Evolutionary conservation across 2,113 vertebrate species (phyloP).

Genomic region (Romanogobio albipinnatus): DNA sequence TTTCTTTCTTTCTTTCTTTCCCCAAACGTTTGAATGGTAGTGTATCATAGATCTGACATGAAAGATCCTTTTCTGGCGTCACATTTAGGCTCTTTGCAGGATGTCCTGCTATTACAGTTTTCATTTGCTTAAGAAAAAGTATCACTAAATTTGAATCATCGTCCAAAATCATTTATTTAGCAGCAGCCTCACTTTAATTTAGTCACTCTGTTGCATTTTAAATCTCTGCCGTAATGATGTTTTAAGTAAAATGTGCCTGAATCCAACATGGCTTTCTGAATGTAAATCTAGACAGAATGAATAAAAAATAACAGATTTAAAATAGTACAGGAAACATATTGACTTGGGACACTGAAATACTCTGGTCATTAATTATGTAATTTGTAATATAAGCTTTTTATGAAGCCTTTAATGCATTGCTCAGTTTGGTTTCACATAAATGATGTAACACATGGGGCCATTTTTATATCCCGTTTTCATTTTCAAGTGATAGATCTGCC

Average conservation of each 20-base stretch:
- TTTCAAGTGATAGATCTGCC: background rate
- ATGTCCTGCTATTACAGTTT: background rate
- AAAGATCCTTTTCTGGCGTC: background rate
- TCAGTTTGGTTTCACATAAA: background rate
- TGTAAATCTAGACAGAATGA: background rate
- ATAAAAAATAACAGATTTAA: background rate
- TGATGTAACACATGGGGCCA: background rate
- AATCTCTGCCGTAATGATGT: background rate
- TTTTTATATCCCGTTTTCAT: background rate
- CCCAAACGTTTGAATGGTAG: background rate
- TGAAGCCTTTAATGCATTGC: background rate
- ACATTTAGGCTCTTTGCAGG: background rate
- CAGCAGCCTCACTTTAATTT: slow-evolving; percentile 3
- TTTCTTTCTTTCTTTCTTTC: too few species aligned
- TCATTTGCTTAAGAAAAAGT: background rate
- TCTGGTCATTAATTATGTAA: background rate
- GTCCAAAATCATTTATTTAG: slow-evolving; percentile 41
- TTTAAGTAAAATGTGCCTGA: background rate
- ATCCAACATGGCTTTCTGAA: background rate
- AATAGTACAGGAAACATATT: background rate
- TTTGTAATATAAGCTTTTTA: background rate
- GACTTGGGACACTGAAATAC: background rate
- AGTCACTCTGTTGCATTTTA: slow-evolving; percentile 6
- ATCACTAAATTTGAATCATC: slow-evolving; percentile 33
- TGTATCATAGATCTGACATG: background rate